A percentile compares a stretch with the other conserved stretches of the same genome.
Conservation (phyloP, 2,888 invertebrate genomes). For the Microplitis manilae region DNA sequence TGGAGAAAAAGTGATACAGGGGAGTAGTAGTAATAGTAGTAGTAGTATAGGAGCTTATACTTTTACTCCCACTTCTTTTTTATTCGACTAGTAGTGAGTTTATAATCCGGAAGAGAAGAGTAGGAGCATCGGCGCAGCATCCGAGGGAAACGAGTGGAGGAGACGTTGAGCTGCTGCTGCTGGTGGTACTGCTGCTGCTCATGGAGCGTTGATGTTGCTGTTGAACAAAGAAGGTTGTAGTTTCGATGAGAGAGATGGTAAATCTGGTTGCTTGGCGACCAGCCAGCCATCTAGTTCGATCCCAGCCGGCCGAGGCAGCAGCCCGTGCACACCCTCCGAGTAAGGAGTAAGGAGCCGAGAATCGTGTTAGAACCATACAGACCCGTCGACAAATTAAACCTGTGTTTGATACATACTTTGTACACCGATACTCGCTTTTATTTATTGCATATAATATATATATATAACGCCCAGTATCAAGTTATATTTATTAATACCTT, state of each 20-base stretch:
- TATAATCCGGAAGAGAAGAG: slow-evolving; percentile 40
- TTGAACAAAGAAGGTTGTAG: slow-evolving; percentile 40
- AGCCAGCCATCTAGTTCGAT: slow-evolving; percentile 70
- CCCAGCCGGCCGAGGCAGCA: slow-evolving; percentile 66
- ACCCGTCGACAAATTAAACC: neutral
- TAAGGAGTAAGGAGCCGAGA: slow-evolving; percentile 31
- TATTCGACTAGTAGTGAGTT: slow-evolving; percentile 14
- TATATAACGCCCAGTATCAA: no score
- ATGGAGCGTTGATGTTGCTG: slow-evolving; percentile 32
- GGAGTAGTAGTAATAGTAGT: neutral
- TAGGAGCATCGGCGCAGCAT: slow-evolving; percentile 36
- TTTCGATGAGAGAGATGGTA: slow-evolving; percentile 52
- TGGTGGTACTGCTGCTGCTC: neutral
- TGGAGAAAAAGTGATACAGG: slow-evolving; percentile 1
- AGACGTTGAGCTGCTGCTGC: neutral
- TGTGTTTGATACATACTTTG: neutral
- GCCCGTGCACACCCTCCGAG: slow-evolving; percentile 44
- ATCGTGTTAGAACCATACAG: slow-evolving; percentile 15
- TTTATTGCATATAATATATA: neutral
- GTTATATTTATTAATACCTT: no score
- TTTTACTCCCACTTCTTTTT: slow-evolving; percentile 10
- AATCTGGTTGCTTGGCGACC: slow-evolving; percentile 70
- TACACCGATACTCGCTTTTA: neutral
- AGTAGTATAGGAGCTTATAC: neutral
- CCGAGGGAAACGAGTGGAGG: slow-evolving; percentile 11